Percentiles rank a stretch among this genome's conserved stretches.
phyloP scores from a whole-genome alignment of 2,113 vertebrate species.

The Cettia cetti region DNA sequence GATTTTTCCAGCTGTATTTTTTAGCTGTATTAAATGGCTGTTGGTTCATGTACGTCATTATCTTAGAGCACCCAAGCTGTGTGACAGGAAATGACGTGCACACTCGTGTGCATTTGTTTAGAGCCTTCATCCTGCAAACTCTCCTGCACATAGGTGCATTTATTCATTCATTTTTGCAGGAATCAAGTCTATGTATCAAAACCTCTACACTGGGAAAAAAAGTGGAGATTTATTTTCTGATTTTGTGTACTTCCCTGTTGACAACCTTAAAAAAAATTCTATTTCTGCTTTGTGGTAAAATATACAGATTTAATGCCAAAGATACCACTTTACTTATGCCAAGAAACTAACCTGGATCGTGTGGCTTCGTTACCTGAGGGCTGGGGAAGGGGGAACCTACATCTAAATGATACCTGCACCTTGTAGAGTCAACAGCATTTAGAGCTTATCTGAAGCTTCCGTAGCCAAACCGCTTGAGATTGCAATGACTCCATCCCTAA shows the following conservation, averaged over 20 bases:
- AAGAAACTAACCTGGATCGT: conserved; percentile 32
- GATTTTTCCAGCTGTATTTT: background rate
- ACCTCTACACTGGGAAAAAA: background rate
- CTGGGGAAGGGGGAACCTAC: background rate
- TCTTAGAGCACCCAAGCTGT: background rate
- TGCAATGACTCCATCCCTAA: conserved; percentile 51
- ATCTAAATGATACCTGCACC: background rate
- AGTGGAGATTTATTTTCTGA: background rate
- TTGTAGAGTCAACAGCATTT: conserved; percentile 49
- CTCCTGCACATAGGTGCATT: background rate
- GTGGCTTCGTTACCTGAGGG: background rate
- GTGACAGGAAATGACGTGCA: conserved; percentile 29
- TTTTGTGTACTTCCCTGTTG: background rate
- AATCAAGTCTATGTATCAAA: background rate
- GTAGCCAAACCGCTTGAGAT: conserved; percentile 21
- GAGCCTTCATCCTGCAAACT: conserved; percentile 18
- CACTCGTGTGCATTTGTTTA: background rate
- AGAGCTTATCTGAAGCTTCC: conserved; percentile 35
- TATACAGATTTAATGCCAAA: conserved; percentile 7
- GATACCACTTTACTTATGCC: conserved; percentile 56
- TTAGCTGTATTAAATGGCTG: conserved; percentile 18
- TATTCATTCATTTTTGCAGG: background rate
- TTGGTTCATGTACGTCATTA: conserved; percentile 38
- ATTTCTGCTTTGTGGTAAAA: background rate
- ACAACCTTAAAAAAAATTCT: background rate